Percentiles rank a stretch among this genome's conserved stretches.
Evolutionary conservation across 2,113 vertebrate species (phyloP).

Genomic region (Oryzias celebensis): DNA sequence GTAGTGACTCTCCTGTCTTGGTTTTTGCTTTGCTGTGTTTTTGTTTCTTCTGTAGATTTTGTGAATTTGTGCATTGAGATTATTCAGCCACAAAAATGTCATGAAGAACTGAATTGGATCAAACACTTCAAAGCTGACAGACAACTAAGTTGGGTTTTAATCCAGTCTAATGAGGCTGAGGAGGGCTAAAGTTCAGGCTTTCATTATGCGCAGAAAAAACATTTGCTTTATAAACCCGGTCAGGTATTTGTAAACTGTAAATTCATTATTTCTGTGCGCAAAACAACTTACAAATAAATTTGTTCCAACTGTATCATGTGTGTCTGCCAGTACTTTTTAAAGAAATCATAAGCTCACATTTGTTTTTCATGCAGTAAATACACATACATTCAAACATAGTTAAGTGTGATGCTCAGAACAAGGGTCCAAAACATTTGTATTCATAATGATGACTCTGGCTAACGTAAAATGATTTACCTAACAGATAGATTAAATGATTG

Average conservation of each 20-base stretch:
- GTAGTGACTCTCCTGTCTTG: conserved; percentile 52
- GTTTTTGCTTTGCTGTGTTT: conserved; percentile 24
- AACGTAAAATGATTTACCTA: too few relatives aligned
- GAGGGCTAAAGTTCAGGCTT: conserved; percentile 40
- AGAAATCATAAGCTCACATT: not conserved
- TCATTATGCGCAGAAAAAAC: conserved; percentile 53
- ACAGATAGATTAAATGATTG: too few relatives aligned
- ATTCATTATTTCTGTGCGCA: conserved; percentile 71
- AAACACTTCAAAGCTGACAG: conserved; percentile 3
- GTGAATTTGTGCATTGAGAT: conserved; percentile 33
- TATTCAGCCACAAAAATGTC: conserved; percentile 4
- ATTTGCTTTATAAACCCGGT: conserved; percentile 52
- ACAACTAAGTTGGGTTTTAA: conserved; percentile 11
- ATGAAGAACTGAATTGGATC: not conserved
- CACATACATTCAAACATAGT: too few relatives aligned
- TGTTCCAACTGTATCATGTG: conserved; percentile 51
- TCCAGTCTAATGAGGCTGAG: conserved; percentile 15
- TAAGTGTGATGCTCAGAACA: too few relatives aligned
- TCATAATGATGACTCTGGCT: too few relatives aligned
- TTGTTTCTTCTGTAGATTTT: conserved; percentile 29
- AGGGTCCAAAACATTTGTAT: too few relatives aligned
- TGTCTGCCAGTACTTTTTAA: conserved; percentile 14
- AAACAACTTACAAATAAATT: conserved; percentile 71
- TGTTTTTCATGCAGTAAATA: not conserved
- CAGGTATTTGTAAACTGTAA: conserved; percentile 73